Percentiles rank a stretch among this genome's conserved stretches.
phyloP scores from a whole-genome alignment of 1,140 invertebrate genomes.

The Aphelinus certus region DNA sequence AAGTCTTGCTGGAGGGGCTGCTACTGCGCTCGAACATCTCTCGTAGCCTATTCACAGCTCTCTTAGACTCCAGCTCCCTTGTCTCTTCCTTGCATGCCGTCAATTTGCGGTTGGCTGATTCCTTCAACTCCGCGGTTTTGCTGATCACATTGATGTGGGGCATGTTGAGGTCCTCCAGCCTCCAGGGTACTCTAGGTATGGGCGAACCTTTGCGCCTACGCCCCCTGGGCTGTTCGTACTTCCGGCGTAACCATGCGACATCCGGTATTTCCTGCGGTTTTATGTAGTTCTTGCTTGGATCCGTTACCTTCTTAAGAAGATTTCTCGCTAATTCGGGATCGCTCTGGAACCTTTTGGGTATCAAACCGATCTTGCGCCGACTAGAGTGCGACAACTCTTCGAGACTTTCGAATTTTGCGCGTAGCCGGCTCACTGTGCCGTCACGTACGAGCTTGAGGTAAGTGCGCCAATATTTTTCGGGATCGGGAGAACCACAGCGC shows the following conservation, averaged over 20 bases:
- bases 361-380: constrained; percentile 47
- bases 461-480: constrained; percentile 75
- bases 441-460: constrained; percentile 76
- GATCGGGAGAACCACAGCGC: constrained; percentile 75
- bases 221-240: constrained; percentile 67
- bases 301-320: constrained; percentile 62
- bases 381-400: constrained; percentile 62
- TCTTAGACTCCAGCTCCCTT: constrained; percentile 59
- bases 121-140: constrained; percentile 78
- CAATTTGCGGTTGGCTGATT: constrained; percentile 57
- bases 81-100: constrained; percentile 52
- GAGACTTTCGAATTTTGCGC: constrained; percentile 77
- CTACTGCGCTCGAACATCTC: constrained; percentile 72
- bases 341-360: constrained; percentile 74
- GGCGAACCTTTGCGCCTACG: constrained; percentile 69
- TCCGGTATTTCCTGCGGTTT: constrained; percentile 70
- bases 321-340: constrained; percentile 79
- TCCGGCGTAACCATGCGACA: constrained; percentile 70
- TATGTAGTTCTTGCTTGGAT: constrained; percentile 59
- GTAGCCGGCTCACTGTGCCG: constrained; percentile 79
- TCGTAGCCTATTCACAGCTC: constrained; percentile 73
- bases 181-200: constrained; percentile 71
- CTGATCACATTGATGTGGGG: constrained; percentile 89
- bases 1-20: constrained; percentile 61
- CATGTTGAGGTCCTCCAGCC: constrained; percentile 79